Conservation (phyloP, 2,113 vertebrate genomes). For the Neolamprologus hecqui region DNA sequence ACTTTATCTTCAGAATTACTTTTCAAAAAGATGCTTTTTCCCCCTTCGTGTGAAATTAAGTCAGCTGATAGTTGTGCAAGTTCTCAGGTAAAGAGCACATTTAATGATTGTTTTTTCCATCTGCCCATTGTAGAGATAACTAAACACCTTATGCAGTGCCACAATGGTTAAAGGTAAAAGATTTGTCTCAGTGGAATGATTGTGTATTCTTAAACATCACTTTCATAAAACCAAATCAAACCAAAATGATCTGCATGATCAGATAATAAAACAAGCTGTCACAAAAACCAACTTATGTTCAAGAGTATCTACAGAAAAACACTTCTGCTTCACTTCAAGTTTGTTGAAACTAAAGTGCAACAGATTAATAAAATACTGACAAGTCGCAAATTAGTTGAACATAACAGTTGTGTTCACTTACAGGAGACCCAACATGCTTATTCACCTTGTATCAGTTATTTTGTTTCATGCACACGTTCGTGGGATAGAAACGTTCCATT, state of each 20-base stretch:
- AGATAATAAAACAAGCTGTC: neutral
- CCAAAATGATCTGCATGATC: neutral
- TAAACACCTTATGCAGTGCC: neutral
- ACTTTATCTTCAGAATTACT: neutral
- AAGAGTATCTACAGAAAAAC: neutral
- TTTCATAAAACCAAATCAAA: neutral
- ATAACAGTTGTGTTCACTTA: neutral
- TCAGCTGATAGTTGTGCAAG: neutral
- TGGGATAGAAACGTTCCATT: too few relatives aligned
- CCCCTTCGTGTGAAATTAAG: neutral
- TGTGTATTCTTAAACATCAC: fast-evolving
- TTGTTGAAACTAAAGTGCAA: neutral
- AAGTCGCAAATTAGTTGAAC: neutral
- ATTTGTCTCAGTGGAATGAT: neutral
- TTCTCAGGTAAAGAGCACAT: neutral
- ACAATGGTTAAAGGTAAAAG: neutral
- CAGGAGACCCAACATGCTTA: neutral
- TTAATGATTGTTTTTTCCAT: neutral
- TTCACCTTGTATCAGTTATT: neutral
- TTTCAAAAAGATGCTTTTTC: neutral
- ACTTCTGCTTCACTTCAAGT: neutral
- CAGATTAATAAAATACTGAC: neutral
- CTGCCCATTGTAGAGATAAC: neutral
- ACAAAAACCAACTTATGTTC: neutral
- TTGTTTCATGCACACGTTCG: fast-evolving